phyloP scores from a whole-genome alignment of 2,113 vertebrate genomes.

The Microcebus jonahi region DNA sequence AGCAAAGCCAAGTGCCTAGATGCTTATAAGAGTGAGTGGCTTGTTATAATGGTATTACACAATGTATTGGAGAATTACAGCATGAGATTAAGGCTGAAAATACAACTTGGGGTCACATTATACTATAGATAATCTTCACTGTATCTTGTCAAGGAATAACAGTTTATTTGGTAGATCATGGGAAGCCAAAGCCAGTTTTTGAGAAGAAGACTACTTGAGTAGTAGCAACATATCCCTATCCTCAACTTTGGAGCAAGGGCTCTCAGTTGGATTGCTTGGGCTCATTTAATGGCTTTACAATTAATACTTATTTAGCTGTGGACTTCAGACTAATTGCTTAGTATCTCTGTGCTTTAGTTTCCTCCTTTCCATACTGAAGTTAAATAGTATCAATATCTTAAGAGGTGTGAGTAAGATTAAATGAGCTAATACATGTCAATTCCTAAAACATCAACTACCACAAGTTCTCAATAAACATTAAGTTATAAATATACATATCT shows the following conservation, averaged over 20 bases:
- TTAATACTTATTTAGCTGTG: background rate
- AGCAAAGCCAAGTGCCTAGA: background rate
- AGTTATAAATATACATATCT: background rate
- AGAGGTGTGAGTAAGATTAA: background rate
- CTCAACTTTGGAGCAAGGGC: background rate
- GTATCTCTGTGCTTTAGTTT: background rate
- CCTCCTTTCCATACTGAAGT: background rate
- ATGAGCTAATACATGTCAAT: background rate
- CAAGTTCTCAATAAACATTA: constrained; percentile 7
- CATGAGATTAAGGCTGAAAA: background rate
- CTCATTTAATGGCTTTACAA: background rate
- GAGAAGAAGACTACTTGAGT: background rate
- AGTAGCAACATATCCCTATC: background rate
- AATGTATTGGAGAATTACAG: background rate
- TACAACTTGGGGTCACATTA: background rate
- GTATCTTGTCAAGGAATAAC: background rate
- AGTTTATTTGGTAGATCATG: constrained; percentile 26
- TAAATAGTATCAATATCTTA: constrained; percentile 33
- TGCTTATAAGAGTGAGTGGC: background rate
- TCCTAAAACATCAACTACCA: background rate
- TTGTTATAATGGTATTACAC: background rate
- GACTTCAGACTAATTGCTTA: background rate
- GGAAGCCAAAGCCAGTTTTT: background rate
- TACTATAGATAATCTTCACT: background rate
- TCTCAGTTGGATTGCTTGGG: background rate